Conservation (phyloP, 2,888 invertebrate species). For the Papilio gigon region DNA sequence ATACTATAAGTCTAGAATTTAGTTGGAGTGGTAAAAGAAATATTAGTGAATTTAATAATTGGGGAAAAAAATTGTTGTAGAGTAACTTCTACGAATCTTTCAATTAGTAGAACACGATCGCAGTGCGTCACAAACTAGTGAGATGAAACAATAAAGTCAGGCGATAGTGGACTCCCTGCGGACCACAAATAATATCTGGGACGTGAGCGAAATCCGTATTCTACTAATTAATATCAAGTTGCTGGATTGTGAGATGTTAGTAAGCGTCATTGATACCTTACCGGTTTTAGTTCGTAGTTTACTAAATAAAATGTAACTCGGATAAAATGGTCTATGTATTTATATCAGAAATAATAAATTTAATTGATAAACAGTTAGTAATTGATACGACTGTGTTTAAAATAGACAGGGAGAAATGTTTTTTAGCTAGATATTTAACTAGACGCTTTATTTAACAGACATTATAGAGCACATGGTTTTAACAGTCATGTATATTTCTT, state of each 20-base stretch:
- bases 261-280: conserved; percentile 3
- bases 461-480: too few relatives aligned
- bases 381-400: not conserved
- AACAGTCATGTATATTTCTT: too few relatives aligned
- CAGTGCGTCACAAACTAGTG: conserved; percentile 28
- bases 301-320: not conserved
- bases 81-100: too few relatives aligned
- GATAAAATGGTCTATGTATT: not conserved
- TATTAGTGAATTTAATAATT: too few relatives aligned
- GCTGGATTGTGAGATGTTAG: conserved; percentile 37
- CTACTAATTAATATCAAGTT: conserved; percentile 51
- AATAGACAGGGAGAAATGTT: not conserved
- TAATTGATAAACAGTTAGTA: not conserved
- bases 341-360: not conserved
- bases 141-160: conserved; percentile 45
- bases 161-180: conserved; percentile 46
- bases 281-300: not conserved
- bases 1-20: too few relatives aligned
- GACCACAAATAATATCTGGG: conserved; percentile 49
- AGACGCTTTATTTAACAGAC: too few relatives aligned
- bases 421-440: too few relatives aligned
- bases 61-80: too few relatives aligned
- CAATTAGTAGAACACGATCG: conserved; percentile 28
- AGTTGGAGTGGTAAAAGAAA: too few relatives aligned
- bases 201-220: conserved; percentile 48